Base-by-base conservation (phyloP, 1,140 invertebrate species). In the Apis mellifera region DNA sequence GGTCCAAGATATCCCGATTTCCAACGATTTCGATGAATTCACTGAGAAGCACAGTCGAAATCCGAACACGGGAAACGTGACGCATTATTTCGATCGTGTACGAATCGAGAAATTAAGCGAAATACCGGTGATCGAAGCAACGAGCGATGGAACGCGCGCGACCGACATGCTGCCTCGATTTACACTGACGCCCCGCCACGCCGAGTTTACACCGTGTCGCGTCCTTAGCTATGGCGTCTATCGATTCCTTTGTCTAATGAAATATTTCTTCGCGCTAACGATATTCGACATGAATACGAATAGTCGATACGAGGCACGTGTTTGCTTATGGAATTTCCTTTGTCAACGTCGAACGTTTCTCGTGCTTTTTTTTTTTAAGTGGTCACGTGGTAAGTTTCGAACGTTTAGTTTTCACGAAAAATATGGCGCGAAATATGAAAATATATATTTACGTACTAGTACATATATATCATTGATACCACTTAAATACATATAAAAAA, bases 261-360 rank as follows among this genome's bases (percentile, higher is more conserved):
- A 82, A 82, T 82, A 82, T 82, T 78, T 70, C 74, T 82, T 21
- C 9, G 48, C 21, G 65, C 23, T 82, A 78, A 70, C 74, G 1
- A 48, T 55, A 48, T 32, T 2, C 7, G 17, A 69, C 54, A 11
- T 17, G 26, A n/a, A 19, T 21, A 15, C 23, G 21, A 57, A 68
- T 54, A 52, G 55, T 78, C 66, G 66, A 52, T 54, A 52, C n/a
- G 21, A 26, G 0, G 9, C 17, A 32, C 19, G 32, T 59, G 65
- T 26, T 52, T 0, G 15, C 5, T 9, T 12, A 23, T 52, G 2
- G 17, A 17, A 23, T 26, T 64, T 11, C 5, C 15, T 13, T 50
- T 1, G 21, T 11, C 19, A 9, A 42, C 32, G 5, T 42, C 2
- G 9, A 17, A 19, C 9, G 21, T 8, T 54, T 68, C 50, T 23